phyloP scores from a whole-genome alignment of 2,113 vertebrate species.

The Silurus meridionalis region DNA sequence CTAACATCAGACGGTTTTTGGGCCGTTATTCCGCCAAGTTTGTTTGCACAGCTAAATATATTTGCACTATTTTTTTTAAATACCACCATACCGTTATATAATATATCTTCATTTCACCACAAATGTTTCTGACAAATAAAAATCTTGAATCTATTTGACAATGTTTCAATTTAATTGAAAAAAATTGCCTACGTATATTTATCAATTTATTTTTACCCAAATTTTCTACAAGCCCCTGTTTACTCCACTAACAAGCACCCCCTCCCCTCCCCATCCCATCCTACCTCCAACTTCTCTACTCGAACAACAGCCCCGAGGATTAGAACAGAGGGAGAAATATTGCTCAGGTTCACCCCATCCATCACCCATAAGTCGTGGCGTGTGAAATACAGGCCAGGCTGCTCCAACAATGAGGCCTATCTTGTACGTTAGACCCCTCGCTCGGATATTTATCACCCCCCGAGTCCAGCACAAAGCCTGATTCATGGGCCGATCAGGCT shows the following conservation, averaged over 20 bases:
- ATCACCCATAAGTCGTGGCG: conserved; percentile 67
- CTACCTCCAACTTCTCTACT: conserved; percentile 53
- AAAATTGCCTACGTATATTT: neutral
- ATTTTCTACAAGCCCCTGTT: conserved; percentile 43
- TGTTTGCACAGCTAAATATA: too few relatives aligned
- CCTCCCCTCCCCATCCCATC: conserved; percentile 49
- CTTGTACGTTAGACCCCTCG: conserved; percentile 71
- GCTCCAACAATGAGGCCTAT: conserved; percentile 70
- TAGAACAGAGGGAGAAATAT: conserved; percentile 72
- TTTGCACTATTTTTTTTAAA: too few relatives aligned
- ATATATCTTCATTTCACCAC: too few relatives aligned
- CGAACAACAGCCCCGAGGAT: conserved; percentile 59
- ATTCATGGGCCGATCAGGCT: conserved; percentile 70
- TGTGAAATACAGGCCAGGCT: conserved; percentile 68
- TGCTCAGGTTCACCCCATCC: conserved; percentile 62
- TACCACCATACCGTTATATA: too few relatives aligned
- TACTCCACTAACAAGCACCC: conserved; percentile 11
- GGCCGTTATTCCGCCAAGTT: too few relatives aligned
- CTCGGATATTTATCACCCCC: conserved; percentile 74
- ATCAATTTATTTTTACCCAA: neutral
- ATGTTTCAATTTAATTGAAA: too few relatives aligned
- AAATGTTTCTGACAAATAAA: too few relatives aligned
- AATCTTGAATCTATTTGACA: too few relatives aligned
- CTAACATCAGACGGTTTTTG: too few relatives aligned
- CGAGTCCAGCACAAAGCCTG: conserved; percentile 63